These are phyloP conservation scores for Ibycter americanus DNA, from an alignment of 2,797 vertebrate genomes.

Conservation along the genomic window DNA sequence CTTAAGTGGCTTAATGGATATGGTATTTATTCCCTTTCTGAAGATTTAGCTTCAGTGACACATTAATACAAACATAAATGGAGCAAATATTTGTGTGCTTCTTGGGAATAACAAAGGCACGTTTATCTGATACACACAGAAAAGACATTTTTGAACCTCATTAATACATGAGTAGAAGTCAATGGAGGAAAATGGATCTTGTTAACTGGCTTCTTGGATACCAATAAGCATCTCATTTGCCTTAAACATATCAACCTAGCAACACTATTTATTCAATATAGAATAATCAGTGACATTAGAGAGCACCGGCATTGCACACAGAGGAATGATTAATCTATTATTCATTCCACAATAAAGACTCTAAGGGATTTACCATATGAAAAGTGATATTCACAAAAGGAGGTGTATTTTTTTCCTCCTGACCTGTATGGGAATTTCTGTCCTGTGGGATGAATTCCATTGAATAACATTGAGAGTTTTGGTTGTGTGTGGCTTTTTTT, in stretches of 20 bases:
- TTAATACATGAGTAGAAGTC: slow-evolving; percentile 73
- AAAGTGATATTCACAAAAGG: slow-evolving; percentile 46
- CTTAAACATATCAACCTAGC: slow-evolving; percentile 72
- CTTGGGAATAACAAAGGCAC: slow-evolving; percentile 68
- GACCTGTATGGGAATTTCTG: slow-evolving; percentile 43
- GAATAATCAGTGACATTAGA: slow-evolving; percentile 71
- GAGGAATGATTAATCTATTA: slow-evolving; percentile 71
- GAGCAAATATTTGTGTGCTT: slow-evolving; percentile 68
- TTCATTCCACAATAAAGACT: slow-evolving; percentile 61
- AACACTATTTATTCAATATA: slow-evolving; percentile 71
- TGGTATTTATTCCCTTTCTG: slow-evolving; percentile 63
- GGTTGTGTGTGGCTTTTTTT: neutral
- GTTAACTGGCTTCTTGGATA: slow-evolving; percentile 72
- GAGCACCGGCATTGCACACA: slow-evolving; percentile 24
- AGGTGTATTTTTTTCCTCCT: neutral
- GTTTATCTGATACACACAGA: slow-evolving; percentile 61
- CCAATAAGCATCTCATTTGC: slow-evolving; percentile 71
- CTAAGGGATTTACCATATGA: slow-evolving; percentile 46
- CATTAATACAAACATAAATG: slow-evolving; percentile 70
- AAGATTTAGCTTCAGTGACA: slow-evolving; percentile 64
- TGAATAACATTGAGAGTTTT: neutral
- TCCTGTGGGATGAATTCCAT: slow-evolving; percentile 44
- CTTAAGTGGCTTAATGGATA: slow-evolving; percentile 64
- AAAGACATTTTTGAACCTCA: slow-evolving; percentile 73
- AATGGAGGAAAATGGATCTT: slow-evolving; percentile 72